A percentile compares a stretch with the other conserved stretches of the same genome.
Conservation (phyloP, 2,113 vertebrate genomes). For the Oreochromis tanganicae region DNA sequence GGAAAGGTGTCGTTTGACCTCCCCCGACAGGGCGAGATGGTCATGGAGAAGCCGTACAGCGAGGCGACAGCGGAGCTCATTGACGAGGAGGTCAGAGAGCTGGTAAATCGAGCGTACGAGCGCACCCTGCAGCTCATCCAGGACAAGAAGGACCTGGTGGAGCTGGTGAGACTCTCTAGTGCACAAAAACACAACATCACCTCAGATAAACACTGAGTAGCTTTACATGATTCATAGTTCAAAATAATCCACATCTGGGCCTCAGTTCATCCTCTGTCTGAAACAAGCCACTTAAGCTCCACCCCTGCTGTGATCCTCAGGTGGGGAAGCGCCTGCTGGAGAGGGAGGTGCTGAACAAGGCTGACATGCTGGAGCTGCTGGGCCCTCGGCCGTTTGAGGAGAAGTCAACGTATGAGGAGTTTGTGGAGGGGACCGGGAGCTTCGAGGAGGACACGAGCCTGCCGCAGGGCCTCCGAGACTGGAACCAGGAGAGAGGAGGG, state of each 20-base stretch:
- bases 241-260: neutral
- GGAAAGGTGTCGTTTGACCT: constrained; percentile 98
- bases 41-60: constrained; percentile 95
- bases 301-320: constrained; percentile 57
- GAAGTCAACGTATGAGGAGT: constrained; percentile 94
- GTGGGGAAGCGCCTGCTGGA: constrained; percentile 89
- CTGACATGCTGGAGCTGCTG: constrained; percentile 89
- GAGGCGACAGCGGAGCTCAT: constrained; percentile 92
- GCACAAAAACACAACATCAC: neutral
- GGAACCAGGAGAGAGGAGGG: constrained; percentile 79
- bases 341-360: constrained; percentile 93
- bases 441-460: constrained; percentile 88
- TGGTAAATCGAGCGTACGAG: constrained; percentile 82
- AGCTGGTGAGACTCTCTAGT: constrained; percentile 78
- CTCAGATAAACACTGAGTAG: neutral
- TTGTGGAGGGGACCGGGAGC: constrained; percentile 94
- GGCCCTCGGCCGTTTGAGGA: constrained; percentile 89
- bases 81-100: constrained; percentile 83
- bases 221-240: neutral
- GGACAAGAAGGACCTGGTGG: constrained; percentile 84
- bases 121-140: constrained; percentile 79
- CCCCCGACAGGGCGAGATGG: constrained; percentile 91
- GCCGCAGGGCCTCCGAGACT: constrained; percentile 86
- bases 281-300: neutral
- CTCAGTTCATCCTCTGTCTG: neutral